Evolutionary conservation across 35 echinoderm and acorn worm genomes (phyloP).

Genomic region (Acanthaster planci): DNA sequence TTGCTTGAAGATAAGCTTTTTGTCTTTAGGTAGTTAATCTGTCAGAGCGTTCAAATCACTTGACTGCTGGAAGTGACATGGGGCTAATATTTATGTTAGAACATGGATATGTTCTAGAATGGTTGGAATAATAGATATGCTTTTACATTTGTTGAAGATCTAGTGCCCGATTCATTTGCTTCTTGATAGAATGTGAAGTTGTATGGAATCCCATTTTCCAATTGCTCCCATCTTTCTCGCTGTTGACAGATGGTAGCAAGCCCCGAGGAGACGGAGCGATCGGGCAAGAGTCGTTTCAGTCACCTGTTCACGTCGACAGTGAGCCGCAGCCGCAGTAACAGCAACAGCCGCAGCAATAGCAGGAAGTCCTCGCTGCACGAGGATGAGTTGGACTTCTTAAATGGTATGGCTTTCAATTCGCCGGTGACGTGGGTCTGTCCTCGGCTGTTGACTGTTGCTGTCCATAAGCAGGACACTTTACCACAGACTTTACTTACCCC

Average conservation of each 20-base stretch:
- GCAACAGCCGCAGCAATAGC: conserved; percentile 62
- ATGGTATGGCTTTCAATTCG: conserved; percentile 14
- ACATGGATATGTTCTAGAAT: too few relatives aligned
- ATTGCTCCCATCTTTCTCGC: neutral
- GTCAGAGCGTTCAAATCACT: too few relatives aligned
- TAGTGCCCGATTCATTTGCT: neutral
- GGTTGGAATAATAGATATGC: neutral
- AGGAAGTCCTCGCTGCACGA: conserved; percentile 68
- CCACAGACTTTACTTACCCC: too few relatives aligned
- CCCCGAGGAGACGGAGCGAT: conserved; percentile 48
- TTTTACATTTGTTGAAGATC: neutral
- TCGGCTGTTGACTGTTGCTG: too few relatives aligned
- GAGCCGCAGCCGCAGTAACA: conserved; percentile 57
- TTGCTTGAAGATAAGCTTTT: too few relatives aligned
- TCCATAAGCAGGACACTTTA: too few relatives aligned
- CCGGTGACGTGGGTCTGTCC: too few relatives aligned
- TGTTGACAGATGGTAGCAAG: conserved; percentile 49
- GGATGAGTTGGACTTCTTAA: conserved; percentile 68
- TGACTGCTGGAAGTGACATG: too few relatives aligned
- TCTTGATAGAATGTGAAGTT: too few relatives aligned
- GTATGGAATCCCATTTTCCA: neutral
- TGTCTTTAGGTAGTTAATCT: too few relatives aligned
- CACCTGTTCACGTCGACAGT: conserved; percentile 58
- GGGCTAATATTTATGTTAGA: too few relatives aligned
- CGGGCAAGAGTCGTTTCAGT: conserved; percentile 75